A percentile compares a stretch with the other conserved stretches of the same genome.
These are phyloP conservation scores for Prunella strophiata DNA, from an alignment of 2,797 vertebrate genomes.

Conservation along the genomic window DNA sequence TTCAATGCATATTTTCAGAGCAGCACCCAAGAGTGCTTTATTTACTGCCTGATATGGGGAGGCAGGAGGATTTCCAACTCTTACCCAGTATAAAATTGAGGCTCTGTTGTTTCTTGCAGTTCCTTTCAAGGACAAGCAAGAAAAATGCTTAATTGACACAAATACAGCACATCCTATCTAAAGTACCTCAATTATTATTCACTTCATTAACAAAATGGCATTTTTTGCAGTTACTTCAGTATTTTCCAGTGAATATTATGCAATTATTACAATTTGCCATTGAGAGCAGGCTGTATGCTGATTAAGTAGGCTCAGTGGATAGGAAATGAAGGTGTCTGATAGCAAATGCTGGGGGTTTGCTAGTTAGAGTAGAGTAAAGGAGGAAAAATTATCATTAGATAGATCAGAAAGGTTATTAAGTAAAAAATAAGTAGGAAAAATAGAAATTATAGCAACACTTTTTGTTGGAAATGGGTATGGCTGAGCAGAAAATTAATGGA, in stretches of 20 bases:
- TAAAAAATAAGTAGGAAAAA: neutral
- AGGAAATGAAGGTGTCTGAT: neutral
- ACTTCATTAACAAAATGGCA: neutral
- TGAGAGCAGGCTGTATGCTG: neutral
- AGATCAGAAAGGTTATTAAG: neutral
- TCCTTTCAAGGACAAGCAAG: neutral
- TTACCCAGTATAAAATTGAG: neutral
- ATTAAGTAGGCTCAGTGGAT: neutral
- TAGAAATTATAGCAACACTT: neutral
- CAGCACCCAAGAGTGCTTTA: neutral
- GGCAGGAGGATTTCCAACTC: neutral
- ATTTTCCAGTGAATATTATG: neutral
- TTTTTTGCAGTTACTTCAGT: neutral
- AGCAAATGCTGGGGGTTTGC: neutral
- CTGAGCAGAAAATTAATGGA: neutral
- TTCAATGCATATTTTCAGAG: neutral
- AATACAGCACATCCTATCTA: neutral
- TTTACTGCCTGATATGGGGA: neutral
- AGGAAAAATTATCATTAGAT: neutral
- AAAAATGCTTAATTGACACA: neutral
- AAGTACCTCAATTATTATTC: neutral
- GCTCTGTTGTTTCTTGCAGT: neutral
- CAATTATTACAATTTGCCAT: neutral
- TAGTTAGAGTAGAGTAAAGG: neutral
- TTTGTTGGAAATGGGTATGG: neutral